Percentiles rank a stretch among this genome's conserved stretches.
Evolutionary conservation across 2,888 invertebrate species (phyloP).

Genomic region (Amiota mariae): DNA sequence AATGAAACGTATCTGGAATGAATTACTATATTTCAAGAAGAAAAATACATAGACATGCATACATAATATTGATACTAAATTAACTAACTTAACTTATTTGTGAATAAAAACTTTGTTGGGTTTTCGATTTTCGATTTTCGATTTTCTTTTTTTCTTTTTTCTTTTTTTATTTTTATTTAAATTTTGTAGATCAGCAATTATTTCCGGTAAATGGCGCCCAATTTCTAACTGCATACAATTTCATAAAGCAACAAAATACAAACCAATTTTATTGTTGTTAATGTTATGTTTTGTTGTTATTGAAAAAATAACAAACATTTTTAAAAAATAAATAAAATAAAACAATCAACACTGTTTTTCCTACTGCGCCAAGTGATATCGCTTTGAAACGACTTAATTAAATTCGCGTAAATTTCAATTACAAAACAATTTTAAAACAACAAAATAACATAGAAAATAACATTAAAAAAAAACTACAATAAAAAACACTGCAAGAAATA

Average conservation of each 20-base stretch:
- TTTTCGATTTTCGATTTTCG: too few species aligned
- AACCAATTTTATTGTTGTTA: too few species aligned
- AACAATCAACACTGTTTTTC: not conserved
- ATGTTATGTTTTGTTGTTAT: too few species aligned
- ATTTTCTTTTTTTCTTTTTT: too few species aligned
- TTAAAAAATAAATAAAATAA: constrained; percentile 14
- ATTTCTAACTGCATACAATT: constrained; percentile 20
- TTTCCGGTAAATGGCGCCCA: constrained; percentile 28
- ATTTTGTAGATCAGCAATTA: not conserved
- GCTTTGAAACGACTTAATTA: constrained; percentile 47
- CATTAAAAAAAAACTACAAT: not conserved
- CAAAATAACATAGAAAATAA: not conserved
- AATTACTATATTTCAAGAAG: too few species aligned
- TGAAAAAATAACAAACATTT: not conserved
- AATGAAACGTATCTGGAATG: too few species aligned
- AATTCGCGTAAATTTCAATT: constrained; percentile 50
- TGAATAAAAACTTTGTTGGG: too few species aligned
- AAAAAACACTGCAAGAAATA: not conserved
- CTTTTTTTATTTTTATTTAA: too few species aligned
- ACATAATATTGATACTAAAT: not conserved
- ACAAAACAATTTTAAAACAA: constrained; percentile 34
- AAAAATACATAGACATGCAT: not conserved
- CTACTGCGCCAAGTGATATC: too few species aligned
- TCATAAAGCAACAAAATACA: not conserved
- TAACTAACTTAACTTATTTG: too few species aligned